A percentile compares a stretch with the other conserved stretches of the same genome.
These are phyloP conservation scores for Glaucidium brasilianum DNA, from an alignment of 2,113 vertebrate species.

Conservation along the genomic window DNA sequence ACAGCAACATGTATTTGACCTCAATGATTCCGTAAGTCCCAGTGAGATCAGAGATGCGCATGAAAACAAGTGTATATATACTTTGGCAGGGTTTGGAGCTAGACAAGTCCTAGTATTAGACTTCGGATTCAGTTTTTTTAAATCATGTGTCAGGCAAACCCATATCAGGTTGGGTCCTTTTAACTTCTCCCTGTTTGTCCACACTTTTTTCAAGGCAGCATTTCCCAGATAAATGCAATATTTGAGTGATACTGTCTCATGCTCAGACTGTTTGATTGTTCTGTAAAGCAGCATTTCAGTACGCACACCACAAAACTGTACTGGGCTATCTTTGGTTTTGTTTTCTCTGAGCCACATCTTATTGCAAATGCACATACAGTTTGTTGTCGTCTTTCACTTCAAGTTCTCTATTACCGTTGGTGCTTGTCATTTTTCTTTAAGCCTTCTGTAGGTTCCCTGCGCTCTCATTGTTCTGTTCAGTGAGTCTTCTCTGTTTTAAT, in stretches of 20 bases:
- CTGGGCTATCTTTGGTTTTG: not conserved
- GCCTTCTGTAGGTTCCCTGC: not conserved
- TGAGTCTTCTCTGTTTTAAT: not conserved
- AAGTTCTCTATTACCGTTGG: rapidly evolving
- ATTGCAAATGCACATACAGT: not conserved
- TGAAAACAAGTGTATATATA: not conserved
- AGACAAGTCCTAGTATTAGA: not conserved
- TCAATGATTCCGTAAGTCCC: rapidly evolving
- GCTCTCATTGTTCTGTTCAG: not conserved
- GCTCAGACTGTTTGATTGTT: not conserved
- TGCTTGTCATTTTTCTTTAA: not conserved
- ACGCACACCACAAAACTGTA: not conserved
- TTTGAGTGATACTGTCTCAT: rapidly evolving
- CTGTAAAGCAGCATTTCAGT: not conserved
- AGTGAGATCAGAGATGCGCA: not conserved
- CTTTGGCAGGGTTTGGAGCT: not conserved
- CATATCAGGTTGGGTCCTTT: not conserved
- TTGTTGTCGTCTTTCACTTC: not conserved
- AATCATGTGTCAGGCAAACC: not conserved
- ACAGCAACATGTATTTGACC: not conserved
- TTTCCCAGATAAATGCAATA: not conserved
- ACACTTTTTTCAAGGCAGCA: not conserved
- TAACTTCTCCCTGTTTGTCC: not conserved
- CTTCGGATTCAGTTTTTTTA: not conserved
- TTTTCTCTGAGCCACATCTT: not conserved